A percentile compares a stretch with the other conserved stretches of the same genome.
These are phyloP conservation scores for Drosophila obscura DNA, from an alignment of 1,140 invertebrate genomes.

Conservation along the genomic window DNA sequence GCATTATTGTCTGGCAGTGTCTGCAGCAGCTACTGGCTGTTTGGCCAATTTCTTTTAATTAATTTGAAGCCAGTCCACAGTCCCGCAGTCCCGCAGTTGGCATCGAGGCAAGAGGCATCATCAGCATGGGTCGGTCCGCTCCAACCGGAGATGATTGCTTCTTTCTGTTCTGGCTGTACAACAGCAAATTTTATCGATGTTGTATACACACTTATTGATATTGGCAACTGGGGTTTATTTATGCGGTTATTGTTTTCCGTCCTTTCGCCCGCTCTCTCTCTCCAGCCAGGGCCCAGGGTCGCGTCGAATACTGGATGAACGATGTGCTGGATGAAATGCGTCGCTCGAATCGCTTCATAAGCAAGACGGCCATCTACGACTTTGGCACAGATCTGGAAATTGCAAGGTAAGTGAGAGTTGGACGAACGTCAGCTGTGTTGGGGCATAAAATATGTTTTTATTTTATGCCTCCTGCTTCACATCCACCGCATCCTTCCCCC, in stretches of 20 bases:
- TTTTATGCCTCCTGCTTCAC: slow-evolving; percentile 41
- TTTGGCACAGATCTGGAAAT: slow-evolving; percentile 90
- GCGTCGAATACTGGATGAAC: slow-evolving; percentile 96
- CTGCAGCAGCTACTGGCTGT: slow-evolving; percentile 21
- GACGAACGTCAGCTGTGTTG: slow-evolving; percentile 30
- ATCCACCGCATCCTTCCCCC: slow-evolving; percentile 8
- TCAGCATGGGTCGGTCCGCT: slow-evolving; percentile 12
- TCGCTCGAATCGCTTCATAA: slow-evolving; percentile 91
- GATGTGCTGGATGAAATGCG: slow-evolving; percentile 93
- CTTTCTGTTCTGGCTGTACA: slow-evolving; percentile 43
- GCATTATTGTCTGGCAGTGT: slow-evolving; percentile 55
- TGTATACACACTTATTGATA: slow-evolving; percentile 82
- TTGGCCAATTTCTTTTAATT: slow-evolving; percentile 80
- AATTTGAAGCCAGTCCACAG: slow-evolving; percentile 70
- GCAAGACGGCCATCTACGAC: slow-evolving; percentile 94
- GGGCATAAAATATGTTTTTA: slow-evolving; percentile 66
- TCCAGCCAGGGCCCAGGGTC: slow-evolving; percentile 86
- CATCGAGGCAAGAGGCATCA: slow-evolving; percentile 6
- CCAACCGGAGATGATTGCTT: slow-evolving; percentile 64
- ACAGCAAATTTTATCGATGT: slow-evolving; percentile 71
- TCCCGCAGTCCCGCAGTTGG: slow-evolving; percentile 14
- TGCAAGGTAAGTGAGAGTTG: slow-evolving; percentile 70
- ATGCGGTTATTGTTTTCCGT: slow-evolving; percentile 74
- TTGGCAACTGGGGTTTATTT: slow-evolving; percentile 81
- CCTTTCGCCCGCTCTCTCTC: slow-evolving; percentile 7